Evolutionary conservation across 2,797 vertebrate species (phyloP).

Genomic region (Characodon lateralis): DNA sequence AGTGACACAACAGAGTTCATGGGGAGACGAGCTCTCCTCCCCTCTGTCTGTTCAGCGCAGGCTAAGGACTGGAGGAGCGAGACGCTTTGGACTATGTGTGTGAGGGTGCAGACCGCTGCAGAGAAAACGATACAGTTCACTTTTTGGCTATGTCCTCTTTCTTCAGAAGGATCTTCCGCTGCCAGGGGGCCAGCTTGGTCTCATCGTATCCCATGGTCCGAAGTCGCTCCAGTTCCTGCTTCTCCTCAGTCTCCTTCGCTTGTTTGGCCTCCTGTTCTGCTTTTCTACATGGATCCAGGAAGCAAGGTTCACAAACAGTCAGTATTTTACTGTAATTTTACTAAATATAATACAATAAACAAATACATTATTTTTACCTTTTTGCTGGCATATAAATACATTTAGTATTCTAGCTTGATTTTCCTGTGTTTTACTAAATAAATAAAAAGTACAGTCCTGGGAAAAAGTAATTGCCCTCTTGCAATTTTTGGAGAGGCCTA

Average conservation of each 20-base stretch:
- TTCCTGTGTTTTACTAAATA: neutral
- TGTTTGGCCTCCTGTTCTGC: conserved; percentile 85
- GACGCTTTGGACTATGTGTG: conserved; percentile 32
- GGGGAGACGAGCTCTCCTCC: conserved; percentile 11
- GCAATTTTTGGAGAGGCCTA: neutral
- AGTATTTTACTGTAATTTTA: neutral
- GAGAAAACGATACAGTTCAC: conserved; percentile 65
- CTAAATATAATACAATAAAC: neutral
- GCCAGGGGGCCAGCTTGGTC: conserved; percentile 96
- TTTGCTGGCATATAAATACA: neutral
- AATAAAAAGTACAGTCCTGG: neutral
- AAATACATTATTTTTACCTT: neutral
- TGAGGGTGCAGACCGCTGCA: conserved; percentile 9
- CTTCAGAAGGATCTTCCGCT: conserved; percentile 96
- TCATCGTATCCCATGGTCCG: conserved; percentile 95
- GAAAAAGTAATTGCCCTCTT: neutral
- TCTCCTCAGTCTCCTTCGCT: conserved; percentile 87
- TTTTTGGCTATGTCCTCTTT: conserved; percentile 96
- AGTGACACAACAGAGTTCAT: conserved; percentile 18
- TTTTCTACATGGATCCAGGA: conserved; percentile 79
- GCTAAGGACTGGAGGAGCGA: conserved; percentile 25
- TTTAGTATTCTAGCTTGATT: neutral
- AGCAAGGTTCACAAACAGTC: neutral
- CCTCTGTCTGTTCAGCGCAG: conserved; percentile 32
- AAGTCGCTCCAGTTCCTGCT: conserved; percentile 91